These are phyloP conservation scores for Phoeniculus purpureus DNA, from an alignment of 2,797 vertebrate species.

Conservation along the genomic window DNA sequence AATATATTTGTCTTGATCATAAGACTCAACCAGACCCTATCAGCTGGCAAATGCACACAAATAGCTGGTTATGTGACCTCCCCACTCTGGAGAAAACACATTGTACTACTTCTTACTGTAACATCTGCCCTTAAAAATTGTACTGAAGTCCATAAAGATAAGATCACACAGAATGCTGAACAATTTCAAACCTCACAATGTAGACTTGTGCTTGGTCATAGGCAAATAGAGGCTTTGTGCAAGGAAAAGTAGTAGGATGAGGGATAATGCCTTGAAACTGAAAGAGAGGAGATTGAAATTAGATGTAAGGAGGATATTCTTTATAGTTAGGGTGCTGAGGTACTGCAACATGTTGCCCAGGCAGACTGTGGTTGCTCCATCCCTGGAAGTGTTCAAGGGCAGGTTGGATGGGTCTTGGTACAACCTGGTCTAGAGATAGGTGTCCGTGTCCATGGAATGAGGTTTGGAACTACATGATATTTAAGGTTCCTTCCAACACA, in stretches of 20 bases:
- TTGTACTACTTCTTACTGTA: not conserved
- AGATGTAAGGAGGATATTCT: not conserved
- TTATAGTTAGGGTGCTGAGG: not conserved
- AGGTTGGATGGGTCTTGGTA: not conserved
- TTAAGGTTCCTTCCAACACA: not conserved
- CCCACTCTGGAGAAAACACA: not conserved
- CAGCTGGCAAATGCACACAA: slow-evolving; percentile 23
- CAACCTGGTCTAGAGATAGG: not conserved
- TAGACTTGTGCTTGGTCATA: not conserved
- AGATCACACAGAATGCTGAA: not conserved
- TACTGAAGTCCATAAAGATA: not conserved
- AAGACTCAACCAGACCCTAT: slow-evolving; percentile 46
- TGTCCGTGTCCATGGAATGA: not conserved
- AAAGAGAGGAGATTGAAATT: not conserved
- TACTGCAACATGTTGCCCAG: not conserved
- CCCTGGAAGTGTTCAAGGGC: not conserved
- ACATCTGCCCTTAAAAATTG: not conserved
- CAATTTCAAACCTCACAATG: not conserved
- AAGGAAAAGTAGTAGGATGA: not conserved
- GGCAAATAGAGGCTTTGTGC: not conserved
- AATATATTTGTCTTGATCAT: slow-evolving; percentile 49
- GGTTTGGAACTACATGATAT: not conserved
- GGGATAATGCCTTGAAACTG: not conserved
- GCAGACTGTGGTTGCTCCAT: not conserved
- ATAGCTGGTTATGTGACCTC: not conserved